phyloP scores from a whole-genome alignment of 2,113 vertebrate species.

The Prunella himalayana region DNA sequence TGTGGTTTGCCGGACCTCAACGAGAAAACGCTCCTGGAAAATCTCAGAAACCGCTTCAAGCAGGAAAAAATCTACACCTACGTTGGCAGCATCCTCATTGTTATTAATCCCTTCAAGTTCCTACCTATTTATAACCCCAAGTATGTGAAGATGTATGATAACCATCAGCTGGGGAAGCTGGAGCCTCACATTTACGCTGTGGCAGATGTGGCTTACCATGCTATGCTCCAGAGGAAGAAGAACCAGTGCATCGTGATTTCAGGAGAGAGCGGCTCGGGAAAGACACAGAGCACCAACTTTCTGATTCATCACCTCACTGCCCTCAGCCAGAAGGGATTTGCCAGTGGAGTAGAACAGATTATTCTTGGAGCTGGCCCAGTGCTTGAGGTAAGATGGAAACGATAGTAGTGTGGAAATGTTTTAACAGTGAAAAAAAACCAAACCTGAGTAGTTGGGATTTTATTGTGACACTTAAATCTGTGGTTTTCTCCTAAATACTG shows the following conservation, averaged over 20 bases:
- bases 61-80: slow-evolving; percentile 99
- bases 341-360: slow-evolving; percentile 98
- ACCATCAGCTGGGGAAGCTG: slow-evolving; percentile 91
- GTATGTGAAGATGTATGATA: slow-evolving; percentile 99
- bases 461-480: background rate
- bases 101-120: slow-evolving; percentile 98
- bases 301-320: slow-evolving; percentile 98
- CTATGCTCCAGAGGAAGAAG: slow-evolving; percentile 91
- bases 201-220: slow-evolving; percentile 95
- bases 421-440: background rate
- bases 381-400: slow-evolving; percentile 85
- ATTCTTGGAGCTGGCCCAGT: slow-evolving; percentile 98
- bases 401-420: background rate
- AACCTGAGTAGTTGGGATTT: background rate
- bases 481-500: background rate
- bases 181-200: slow-evolving; percentile 98
- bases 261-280: slow-evolving; percentile 96
- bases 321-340: slow-evolving; percentile 98
- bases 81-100: slow-evolving; percentile 94
- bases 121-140: slow-evolving; percentile 99
- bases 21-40: slow-evolving; percentile 94
- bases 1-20: slow-evolving; percentile 91
- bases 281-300: slow-evolving; percentile 99
- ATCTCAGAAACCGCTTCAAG: slow-evolving; percentile 91
- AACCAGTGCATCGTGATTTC: slow-evolving; percentile 99